Percentiles rank a stretch among this genome's conserved stretches.
Evolutionary conservation across 2,888 invertebrate species (phyloP).

Genomic region (Linnaemya vulpina): DNA sequence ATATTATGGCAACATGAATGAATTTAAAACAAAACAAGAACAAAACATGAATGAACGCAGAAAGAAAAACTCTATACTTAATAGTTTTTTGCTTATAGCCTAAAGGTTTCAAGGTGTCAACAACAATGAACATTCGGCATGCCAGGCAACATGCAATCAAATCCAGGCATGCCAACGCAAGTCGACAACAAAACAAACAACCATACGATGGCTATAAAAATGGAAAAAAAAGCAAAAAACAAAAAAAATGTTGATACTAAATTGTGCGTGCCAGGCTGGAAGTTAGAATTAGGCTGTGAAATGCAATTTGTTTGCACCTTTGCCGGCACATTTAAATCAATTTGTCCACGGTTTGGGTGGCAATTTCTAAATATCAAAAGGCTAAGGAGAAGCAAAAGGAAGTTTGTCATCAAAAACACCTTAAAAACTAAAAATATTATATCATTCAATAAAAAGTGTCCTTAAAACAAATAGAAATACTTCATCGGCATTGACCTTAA

Average conservation of each 20-base stretch:
- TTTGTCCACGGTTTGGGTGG: conserved; percentile 80
- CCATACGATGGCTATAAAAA: conserved; percentile 9
- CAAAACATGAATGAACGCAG: conserved; percentile 36
- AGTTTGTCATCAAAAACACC: conserved; percentile 32
- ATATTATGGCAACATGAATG: conserved; percentile 63
- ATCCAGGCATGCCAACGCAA: conserved; percentile 13
- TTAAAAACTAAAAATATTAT: conserved; percentile 13
- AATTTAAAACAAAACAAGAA: conserved; percentile 25
- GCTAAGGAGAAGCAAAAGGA: background rate
- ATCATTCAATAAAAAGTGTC: conserved; percentile 14
- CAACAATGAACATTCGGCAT: conserved; percentile 62
- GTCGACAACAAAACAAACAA: conserved; percentile 22
- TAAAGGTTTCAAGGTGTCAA: conserved; percentile 67
- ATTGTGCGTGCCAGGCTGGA: conserved; percentile 69
- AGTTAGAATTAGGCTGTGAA: conserved; percentile 52
- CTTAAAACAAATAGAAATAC: conserved; percentile 32
- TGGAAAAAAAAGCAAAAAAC: conserved; percentile 7
- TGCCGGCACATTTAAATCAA: conserved; percentile 78
- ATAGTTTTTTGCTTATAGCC: conserved; percentile 53
- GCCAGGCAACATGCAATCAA: conserved; percentile 50
- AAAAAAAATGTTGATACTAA: conserved; percentile 19
- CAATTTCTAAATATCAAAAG: conserved; percentile 10
- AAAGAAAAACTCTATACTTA: conserved; percentile 22
- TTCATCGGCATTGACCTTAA: conserved; percentile 47
- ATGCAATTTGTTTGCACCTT: conserved; percentile 76